Percentiles rank a stretch among this genome's conserved stretches.
Conservation (phyloP, 2,113 vertebrate species). For the Syrmaticus mikado region DNA sequence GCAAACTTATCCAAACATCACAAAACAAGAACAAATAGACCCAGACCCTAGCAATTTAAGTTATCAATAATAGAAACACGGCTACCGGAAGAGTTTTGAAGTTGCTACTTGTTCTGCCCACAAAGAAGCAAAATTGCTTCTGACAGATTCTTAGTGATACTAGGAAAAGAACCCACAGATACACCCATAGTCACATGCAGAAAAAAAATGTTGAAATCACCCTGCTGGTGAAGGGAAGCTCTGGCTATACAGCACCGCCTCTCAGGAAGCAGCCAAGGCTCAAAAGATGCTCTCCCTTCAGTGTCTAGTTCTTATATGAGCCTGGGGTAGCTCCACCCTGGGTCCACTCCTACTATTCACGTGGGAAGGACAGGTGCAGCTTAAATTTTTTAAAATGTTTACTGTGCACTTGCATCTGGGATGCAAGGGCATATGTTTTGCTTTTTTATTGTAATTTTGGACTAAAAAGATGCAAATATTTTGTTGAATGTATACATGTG, state of each 20-base stretch:
- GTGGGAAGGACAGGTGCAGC: not conserved
- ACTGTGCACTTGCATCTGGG: not conserved
- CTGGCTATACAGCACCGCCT: too few species aligned
- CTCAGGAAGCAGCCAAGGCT: too few species aligned
- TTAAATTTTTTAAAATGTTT: not conserved
- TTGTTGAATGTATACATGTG: not conserved
- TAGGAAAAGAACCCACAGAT: too few species aligned
- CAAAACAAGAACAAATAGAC: not conserved
- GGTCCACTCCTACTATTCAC: too few species aligned
- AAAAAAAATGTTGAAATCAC: too few species aligned
- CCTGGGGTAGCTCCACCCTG: too few species aligned
- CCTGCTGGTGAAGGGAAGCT: too few species aligned
- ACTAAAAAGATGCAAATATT: not conserved
- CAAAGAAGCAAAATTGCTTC: too few species aligned
- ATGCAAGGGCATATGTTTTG: not conserved
- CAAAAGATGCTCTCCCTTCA: too few species aligned
- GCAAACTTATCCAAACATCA: not conserved
- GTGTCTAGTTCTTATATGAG: too few species aligned
- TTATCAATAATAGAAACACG: fast-evolving
- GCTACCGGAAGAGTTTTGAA: not conserved
- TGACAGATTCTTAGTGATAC: too few species aligned
- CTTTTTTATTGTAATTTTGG: not conserved
- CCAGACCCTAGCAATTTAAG: not conserved
- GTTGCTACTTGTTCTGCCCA: not conserved
- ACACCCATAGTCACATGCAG: too few species aligned